Evolutionary conservation across 2,888 invertebrate genomes (phyloP).

Genomic region (Choristoneura rosaceana): DNA sequence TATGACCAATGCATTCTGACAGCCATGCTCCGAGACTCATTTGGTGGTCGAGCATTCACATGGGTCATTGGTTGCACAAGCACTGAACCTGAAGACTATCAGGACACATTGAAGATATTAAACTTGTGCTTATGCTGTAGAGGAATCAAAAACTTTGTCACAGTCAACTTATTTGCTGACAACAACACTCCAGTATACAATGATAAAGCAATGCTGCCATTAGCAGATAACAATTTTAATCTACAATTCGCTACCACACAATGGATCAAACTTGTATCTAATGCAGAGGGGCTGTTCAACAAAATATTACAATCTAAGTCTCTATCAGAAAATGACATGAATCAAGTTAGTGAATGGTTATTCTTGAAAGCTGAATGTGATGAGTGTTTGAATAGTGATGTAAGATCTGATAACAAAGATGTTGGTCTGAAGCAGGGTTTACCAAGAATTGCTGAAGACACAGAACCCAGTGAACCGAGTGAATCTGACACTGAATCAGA

Average conservation of each 20-base stretch:
- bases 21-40: slow-evolving; percentile 89
- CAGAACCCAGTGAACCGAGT: slow-evolving; percentile 86
- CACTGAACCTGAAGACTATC: slow-evolving; percentile 87
- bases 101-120: slow-evolving; percentile 89
- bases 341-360: slow-evolving; percentile 92
- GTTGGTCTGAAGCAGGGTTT: slow-evolving; percentile 74
- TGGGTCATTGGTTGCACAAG: slow-evolving; percentile 90
- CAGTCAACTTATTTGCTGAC: slow-evolving; percentile 89
- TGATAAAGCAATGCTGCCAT: slow-evolving; percentile 68
- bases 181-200: slow-evolving; percentile 85
- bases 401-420: slow-evolving; percentile 76
- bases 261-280: slow-evolving; percentile 92
- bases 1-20: slow-evolving; percentile 89
- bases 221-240: slow-evolving; percentile 85
- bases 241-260: slow-evolving; percentile 93
- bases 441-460: slow-evolving; percentile 81
- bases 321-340: slow-evolving; percentile 89
- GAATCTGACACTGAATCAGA: slow-evolving; percentile 87
- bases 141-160: slow-evolving; percentile 89
- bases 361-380: slow-evolving; percentile 95
- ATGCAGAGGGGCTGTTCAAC: slow-evolving; percentile 93
- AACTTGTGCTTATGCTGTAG: slow-evolving; percentile 88
- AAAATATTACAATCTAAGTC: slow-evolving; percentile 89
- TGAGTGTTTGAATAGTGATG: slow-evolving; percentile 89
- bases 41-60: slow-evolving; percentile 91